A percentile compares a stretch with the other conserved stretches of the same genome.
phyloP scores from a whole-genome alignment of 2,888 invertebrate species.

The Dynastes hyllus region DNA sequence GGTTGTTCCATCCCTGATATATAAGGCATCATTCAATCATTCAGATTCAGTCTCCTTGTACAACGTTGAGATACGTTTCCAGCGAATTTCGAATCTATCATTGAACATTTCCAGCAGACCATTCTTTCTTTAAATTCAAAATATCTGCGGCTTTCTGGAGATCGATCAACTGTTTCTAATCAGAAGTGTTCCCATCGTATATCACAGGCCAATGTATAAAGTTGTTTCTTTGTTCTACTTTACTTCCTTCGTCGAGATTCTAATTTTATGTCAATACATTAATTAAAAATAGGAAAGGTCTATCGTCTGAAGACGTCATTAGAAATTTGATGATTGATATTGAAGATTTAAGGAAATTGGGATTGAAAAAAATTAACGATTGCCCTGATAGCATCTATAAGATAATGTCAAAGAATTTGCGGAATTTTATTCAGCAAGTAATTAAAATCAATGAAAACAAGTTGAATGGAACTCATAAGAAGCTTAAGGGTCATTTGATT shows the following conservation, averaged over 20 bases:
- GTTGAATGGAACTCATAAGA: constrained; percentile 57
- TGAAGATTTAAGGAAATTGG: constrained; percentile 46
- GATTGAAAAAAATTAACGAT: constrained; percentile 41
- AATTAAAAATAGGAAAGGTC: constrained; percentile 4
- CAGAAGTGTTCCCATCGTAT: constrained; percentile 85
- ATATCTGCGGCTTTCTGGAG: constrained; percentile 73
- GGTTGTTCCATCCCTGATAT: too few species aligned
- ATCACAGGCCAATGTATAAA: constrained; percentile 92
- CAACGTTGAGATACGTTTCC: constrained; percentile 96
- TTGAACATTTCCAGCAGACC: constrained; percentile 58
- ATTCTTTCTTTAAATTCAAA: constrained; percentile 70
- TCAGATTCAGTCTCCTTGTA: constrained; percentile 93
- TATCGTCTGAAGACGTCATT: constrained; percentile 37
- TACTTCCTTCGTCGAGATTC: constrained; percentile 89
- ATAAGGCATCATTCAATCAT: constrained; percentile 82
- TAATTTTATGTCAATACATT: constrained; percentile 77
- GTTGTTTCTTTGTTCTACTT: constrained; percentile 73
- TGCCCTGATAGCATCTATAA: constrained; percentile 62
- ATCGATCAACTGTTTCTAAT: constrained; percentile 79
- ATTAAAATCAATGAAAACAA: constrained; percentile 59
- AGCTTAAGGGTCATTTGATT: constrained; percentile 61
- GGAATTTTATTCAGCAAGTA: constrained; percentile 59
- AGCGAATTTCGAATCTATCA: constrained; percentile 84
- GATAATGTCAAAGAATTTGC: constrained; percentile 61
- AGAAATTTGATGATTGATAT: constrained; percentile 50